Conservation (phyloP, 2,888 invertebrate species). For the Drosophila anceps region DNA sequence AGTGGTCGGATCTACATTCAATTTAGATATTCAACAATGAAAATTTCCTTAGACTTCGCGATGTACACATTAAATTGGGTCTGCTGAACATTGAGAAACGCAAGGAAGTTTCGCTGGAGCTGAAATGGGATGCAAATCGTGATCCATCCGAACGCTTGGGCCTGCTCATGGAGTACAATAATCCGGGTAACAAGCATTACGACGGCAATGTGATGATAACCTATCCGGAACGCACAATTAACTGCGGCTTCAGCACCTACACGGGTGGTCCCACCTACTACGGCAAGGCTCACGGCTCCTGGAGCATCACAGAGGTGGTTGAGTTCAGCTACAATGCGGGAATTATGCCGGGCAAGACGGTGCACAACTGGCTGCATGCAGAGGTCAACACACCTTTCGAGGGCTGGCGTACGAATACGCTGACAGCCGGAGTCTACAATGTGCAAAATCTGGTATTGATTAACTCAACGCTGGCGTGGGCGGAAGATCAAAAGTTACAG, state of each 20-base stretch:
- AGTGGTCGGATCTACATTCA: no score
- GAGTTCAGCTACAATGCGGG: slow-evolving; percentile 81
- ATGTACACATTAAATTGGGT: slow-evolving; percentile 89
- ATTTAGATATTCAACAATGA: neutral
- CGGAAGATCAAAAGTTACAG: slow-evolving; percentile 87
- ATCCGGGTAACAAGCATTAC: slow-evolving; percentile 88
- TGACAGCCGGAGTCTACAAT: slow-evolving; percentile 86
- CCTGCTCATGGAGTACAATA: slow-evolving; percentile 87
- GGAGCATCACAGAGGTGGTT: slow-evolving; percentile 89
- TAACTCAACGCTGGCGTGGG: slow-evolving; percentile 88
- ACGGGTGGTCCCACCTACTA: slow-evolving; percentile 83
- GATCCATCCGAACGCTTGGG: slow-evolving; percentile 89
- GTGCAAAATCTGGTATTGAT: slow-evolving; percentile 86
- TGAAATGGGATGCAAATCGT: slow-evolving; percentile 95
- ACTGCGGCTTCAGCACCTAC: slow-evolving; percentile 88
- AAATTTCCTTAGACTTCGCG: slow-evolving; percentile 87
- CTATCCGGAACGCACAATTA: slow-evolving; percentile 91
- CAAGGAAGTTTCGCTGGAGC: slow-evolving; percentile 89
- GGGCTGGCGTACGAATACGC: slow-evolving; percentile 87
- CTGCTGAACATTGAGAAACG: slow-evolving; percentile 87
- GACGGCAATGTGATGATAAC: slow-evolving; percentile 88
- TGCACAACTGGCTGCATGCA: slow-evolving; percentile 84
- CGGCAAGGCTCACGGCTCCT: slow-evolving; percentile 88
- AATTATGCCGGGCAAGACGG: slow-evolving; percentile 72
- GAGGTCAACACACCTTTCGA: slow-evolving; percentile 87